Evolutionary conservation across 2,113 vertebrate genomes (phyloP).

Genomic region (Telmatochromis brichardi): DNA sequence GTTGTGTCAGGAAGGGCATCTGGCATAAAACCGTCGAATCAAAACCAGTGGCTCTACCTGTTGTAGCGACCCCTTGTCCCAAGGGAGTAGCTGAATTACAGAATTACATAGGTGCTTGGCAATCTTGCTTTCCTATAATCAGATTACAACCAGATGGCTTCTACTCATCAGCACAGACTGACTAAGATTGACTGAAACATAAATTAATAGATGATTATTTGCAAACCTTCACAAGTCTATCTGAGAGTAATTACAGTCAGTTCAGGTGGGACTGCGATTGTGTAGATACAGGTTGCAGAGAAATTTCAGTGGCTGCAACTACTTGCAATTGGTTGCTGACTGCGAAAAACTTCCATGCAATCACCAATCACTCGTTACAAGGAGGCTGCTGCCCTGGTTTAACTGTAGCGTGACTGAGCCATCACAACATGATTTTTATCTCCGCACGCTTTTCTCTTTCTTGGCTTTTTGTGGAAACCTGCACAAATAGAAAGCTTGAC

Average conservation of each 20-base stretch:
- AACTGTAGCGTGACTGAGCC: neutral
- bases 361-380: neutral
- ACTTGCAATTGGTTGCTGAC: neutral
- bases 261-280: accelerated
- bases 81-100: neutral
- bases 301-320: neutral
- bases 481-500: neutral
- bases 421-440: neutral
- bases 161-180: neutral
- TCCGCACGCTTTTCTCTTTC: neutral
- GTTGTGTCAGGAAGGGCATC: neutral
- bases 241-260: neutral
- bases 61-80: neutral
- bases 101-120: neutral
- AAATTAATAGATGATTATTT: neutral
- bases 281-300: neutral
- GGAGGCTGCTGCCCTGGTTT: neutral
- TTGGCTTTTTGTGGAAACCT: neutral
- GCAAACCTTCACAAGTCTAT: neutral
- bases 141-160: neutral
- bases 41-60: neutral
- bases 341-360: neutral
- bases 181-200: neutral
- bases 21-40: neutral
- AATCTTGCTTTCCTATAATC: neutral